phyloP scores from a whole-genome alignment of 1,140 invertebrate genomes.

The Halictus rubicundus region DNA sequence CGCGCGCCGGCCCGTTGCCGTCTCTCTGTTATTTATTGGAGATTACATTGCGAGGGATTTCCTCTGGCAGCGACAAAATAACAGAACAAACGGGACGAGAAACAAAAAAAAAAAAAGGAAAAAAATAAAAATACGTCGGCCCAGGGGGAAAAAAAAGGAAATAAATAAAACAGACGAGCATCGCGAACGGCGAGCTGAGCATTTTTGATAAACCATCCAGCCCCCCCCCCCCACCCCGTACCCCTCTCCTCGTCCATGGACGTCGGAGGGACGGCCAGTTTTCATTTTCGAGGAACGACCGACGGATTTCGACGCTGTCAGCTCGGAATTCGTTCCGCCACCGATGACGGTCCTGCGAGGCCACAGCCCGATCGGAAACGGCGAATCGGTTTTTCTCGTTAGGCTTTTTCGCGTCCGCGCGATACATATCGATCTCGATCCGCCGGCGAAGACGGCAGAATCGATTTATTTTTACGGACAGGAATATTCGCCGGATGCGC shows the following conservation, averaged over 20 bases:
- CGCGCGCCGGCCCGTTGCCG: neutral
- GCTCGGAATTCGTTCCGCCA: neutral
- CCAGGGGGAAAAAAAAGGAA: neutral
- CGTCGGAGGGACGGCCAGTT: neutral
- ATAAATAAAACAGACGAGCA: neutral
- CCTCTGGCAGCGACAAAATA: neutral
- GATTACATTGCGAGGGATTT: conserved; percentile 33
- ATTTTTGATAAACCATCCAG: conserved; percentile 8
- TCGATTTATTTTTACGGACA: too few species aligned
- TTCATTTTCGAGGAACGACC: conserved; percentile 7
- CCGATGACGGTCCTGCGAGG: neutral
- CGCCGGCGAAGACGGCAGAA: too few species aligned
- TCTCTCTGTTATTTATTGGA: conserved; percentile 22
- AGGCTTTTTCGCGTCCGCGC: neutral
- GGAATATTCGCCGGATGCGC: too few species aligned
- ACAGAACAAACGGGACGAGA: neutral
- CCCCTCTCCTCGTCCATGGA: neutral
- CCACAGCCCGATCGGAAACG: neutral
- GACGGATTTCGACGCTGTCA: neutral
- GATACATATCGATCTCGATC: too few species aligned
- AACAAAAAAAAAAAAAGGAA: neutral
- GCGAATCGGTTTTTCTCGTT: neutral
- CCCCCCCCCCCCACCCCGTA: neutral
- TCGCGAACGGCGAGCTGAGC: neutral
- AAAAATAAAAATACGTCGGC: too few species aligned